phyloP scores from a whole-genome alignment of 2,888 invertebrate genomes.

The Cactoblastis cactorum region DNA sequence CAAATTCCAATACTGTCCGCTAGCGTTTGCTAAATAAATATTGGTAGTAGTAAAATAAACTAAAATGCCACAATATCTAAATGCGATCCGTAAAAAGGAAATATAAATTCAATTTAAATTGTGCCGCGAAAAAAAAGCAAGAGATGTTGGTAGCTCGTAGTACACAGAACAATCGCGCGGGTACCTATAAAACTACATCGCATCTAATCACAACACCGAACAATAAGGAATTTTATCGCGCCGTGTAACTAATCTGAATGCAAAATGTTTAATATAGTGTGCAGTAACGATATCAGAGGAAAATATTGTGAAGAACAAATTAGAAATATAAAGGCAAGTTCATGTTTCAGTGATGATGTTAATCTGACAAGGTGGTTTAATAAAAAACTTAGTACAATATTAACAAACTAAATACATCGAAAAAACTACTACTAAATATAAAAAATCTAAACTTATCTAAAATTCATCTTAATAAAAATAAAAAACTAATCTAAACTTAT shows the following conservation, averaged over 20 bases:
- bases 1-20: too few species aligned
- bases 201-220: slow-evolving; percentile 1
- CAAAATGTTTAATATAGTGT: background rate
- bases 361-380: background rate
- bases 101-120: background rate
- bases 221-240: slow-evolving; percentile 11
- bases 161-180: background rate
- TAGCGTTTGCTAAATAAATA: too few species aligned
- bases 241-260: background rate
- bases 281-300: background rate
- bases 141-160: background rate
- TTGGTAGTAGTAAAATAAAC: background rate
- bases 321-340: background rate
- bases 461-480: too few species aligned
- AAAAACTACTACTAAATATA: background rate
- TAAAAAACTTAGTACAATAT: background rate
- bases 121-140: background rate
- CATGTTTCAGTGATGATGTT: background rate
- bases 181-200: slow-evolving; percentile 1
- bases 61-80: background rate
- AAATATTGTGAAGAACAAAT: background rate
- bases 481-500: too few species aligned
- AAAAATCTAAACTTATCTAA: background rate
- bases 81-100: background rate
- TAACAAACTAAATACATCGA: background rate